A percentile compares a stretch with the other conserved stretches of the same genome.
These are phyloP conservation scores for Picus viridis DNA, from an alignment of 2,797 vertebrate genomes.

Conservation along the genomic window DNA sequence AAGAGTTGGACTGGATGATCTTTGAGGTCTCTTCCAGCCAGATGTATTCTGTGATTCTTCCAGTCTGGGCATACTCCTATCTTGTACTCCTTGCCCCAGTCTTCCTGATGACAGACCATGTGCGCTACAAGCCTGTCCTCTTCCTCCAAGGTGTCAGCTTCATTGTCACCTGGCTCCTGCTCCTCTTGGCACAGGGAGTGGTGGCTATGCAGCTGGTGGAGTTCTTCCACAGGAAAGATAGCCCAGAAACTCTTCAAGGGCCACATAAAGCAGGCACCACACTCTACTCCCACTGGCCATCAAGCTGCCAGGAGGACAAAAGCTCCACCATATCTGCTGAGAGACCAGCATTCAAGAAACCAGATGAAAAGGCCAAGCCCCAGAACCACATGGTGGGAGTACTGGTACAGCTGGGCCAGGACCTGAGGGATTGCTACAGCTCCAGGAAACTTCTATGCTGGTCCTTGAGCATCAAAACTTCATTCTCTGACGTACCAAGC, in stretches of 20 bases:
- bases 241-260: neutral
- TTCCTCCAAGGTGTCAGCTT: constrained; percentile 82
- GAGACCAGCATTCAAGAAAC: rapidly evolving
- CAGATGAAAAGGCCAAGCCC: rapidly evolving
- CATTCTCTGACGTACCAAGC: neutral
- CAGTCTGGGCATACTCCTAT: constrained; percentile 93
- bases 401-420: constrained; percentile 70
- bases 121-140: constrained; percentile 92
- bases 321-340: neutral
- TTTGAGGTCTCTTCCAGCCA: no score
- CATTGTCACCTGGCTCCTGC: constrained; percentile 79
- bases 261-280: rapidly evolving
- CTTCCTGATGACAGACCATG: constrained; percentile 91
- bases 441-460: constrained; percentile 79
- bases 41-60: constrained; percentile 72
- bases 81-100: constrained; percentile 86
- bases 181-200: constrained; percentile 83
- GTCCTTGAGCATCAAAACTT: constrained; percentile 51
- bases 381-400: neutral
- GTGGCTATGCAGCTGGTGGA: constrained; percentile 85
- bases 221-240: constrained; percentile 85
- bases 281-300: rapidly evolving
- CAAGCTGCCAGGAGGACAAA: neutral
- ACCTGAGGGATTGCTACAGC: constrained; percentile 80
- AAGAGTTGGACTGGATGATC: no score